phyloP scores from a whole-genome alignment of 1,140 invertebrate genomes.

The Sitodiplosis mosellana region DNA sequence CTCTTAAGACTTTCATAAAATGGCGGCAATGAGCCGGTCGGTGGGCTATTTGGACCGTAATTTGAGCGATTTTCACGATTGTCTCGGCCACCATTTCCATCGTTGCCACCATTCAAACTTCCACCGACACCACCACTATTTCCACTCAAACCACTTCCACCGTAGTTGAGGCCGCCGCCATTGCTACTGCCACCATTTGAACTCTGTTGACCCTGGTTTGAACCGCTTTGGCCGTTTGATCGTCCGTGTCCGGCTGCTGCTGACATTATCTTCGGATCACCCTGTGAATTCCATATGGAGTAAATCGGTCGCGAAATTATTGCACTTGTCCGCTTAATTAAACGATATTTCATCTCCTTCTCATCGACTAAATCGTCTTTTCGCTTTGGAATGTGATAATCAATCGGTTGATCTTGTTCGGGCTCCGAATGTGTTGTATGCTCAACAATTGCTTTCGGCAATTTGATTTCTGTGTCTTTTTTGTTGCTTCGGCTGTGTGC shows the following conservation, averaged over 20 bases:
- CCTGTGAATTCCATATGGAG: conserved; percentile 23
- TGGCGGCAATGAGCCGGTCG: conserved; percentile 60
- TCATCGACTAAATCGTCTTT: conserved; percentile 20
- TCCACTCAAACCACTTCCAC: conserved; percentile 27
- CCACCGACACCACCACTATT: conserved; percentile 37
- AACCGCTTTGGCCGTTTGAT: conserved; percentile 31
- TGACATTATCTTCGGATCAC: conserved; percentile 34
- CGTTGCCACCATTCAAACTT: conserved; percentile 36
- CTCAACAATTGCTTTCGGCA: conserved; percentile 27
- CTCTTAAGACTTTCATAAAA: conserved; percentile 70
- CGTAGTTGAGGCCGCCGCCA: conserved; percentile 28
- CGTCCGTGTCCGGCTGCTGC: conserved; percentile 60
- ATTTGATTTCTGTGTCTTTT: conserved; percentile 28
- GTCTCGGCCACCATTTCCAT: conserved; percentile 49
- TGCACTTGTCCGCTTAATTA: conserved; percentile 17
- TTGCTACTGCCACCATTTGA: conserved; percentile 12
- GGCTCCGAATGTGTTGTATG: conserved; percentile 27
- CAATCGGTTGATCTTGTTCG: conserved; percentile 67
- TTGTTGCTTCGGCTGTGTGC: conserved; percentile 25
- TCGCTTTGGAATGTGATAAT: conserved; percentile 69
- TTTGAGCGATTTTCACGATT: conserved; percentile 57
- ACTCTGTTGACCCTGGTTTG: conserved; percentile 24
- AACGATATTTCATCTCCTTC: conserved; percentile 14
- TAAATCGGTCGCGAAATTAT: conserved; percentile 18
- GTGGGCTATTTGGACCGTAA: conserved; percentile 65